Conservation (phyloP, 2,797 vertebrate species). For the Lerista edwardsae region DNA sequence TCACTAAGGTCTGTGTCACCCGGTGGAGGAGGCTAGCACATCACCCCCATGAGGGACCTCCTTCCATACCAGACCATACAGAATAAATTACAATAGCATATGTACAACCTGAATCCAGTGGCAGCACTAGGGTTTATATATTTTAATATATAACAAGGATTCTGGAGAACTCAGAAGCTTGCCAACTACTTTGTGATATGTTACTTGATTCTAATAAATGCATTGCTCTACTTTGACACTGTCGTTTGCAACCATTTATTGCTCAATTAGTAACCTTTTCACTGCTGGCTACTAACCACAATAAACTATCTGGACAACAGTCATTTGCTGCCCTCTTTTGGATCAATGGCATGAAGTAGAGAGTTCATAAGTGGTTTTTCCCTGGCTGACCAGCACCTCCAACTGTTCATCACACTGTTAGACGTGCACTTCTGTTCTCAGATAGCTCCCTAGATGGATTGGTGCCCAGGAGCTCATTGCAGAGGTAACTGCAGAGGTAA, state of each 20-base stretch:
- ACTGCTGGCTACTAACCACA: conserved; percentile 52
- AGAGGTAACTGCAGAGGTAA: too few species aligned
- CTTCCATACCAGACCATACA: too few species aligned
- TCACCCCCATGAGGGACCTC: too few species aligned
- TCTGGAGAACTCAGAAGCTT: too few species aligned
- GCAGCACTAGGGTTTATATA: too few species aligned
- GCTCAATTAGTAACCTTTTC: not conserved
- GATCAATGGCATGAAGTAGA: conserved; percentile 50
- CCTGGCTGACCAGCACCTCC: not conserved
- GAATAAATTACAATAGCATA: too few species aligned
- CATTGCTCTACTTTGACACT: not conserved
- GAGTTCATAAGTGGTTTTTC: conserved; percentile 27
- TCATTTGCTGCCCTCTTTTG: conserved; percentile 82
- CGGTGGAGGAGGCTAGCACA: too few species aligned
- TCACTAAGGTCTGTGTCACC: too few species aligned
- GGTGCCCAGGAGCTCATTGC: not conserved
- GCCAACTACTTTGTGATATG: too few species aligned
- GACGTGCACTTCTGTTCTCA: conserved; percentile 17
- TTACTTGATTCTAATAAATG: not conserved
- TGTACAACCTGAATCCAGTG: too few species aligned
- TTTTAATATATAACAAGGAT: too few species aligned
- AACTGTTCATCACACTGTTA: conserved; percentile 28
- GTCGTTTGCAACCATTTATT: not conserved
- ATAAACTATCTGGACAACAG: conserved; percentile 41
- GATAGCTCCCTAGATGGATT: not conserved